A percentile compares a stretch with the other conserved stretches of the same genome.
phyloP scores from a whole-genome alignment of 1,140 invertebrate species.

The Hycleus cichorii region DNA sequence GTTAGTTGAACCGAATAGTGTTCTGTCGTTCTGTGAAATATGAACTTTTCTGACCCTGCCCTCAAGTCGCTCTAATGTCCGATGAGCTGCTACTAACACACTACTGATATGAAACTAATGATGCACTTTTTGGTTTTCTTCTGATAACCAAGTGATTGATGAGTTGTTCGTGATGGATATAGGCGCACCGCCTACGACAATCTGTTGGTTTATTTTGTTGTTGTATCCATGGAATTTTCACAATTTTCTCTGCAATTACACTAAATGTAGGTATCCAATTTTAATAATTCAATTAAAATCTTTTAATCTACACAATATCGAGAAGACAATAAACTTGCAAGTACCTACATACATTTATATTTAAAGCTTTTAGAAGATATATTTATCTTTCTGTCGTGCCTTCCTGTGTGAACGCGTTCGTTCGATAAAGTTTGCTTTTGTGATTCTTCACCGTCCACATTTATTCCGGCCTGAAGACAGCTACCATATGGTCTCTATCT shows the following conservation, averaged over 20 bases:
- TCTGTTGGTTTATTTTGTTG: too few species aligned
- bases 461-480: constrained; percentile 23
- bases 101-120: constrained; percentile 32
- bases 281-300: too few species aligned
- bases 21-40: constrained; percentile 15
- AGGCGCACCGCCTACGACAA: too few species aligned
- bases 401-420: constrained; percentile 18
- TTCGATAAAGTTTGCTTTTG: constrained; percentile 27
- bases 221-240: too few species aligned
- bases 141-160: constrained; percentile 30
- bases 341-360: constrained; percentile 9
- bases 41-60: constrained; percentile 11
- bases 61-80: constrained; percentile 24
- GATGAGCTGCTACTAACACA: constrained; percentile 21
- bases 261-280: too few species aligned
- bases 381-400: constrained; percentile 25
- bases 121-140: constrained; percentile 29
- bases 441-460: constrained; percentile 26
- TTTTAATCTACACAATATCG: too few species aligned
- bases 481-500: constrained; percentile 22
- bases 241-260: too few species aligned
- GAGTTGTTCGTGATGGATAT: constrained; percentile 5
- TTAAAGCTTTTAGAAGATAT: constrained; percentile 21
- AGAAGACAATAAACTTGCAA: not conserved
- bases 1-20: too few species aligned